Conservation (phyloP, 2,113 vertebrate genomes). For the Diphyllodes magnificus region DNA sequence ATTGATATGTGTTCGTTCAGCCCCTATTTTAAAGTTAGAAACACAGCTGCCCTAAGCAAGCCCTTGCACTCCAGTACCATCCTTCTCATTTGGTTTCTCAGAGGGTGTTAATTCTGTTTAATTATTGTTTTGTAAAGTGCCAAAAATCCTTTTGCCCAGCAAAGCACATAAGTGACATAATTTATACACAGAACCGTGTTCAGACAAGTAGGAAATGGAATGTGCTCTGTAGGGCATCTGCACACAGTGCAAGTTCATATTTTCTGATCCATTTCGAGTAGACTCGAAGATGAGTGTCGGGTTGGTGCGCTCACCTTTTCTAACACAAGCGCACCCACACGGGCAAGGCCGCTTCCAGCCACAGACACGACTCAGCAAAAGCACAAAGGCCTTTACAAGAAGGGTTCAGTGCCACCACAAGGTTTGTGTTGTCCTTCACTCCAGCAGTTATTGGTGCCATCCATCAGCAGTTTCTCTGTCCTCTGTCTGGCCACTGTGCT, state of each 20-base stretch:
- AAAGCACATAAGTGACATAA: background rate
- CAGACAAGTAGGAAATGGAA: background rate
- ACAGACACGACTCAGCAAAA: background rate
- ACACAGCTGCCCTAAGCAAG: background rate
- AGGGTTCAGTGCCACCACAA: background rate
- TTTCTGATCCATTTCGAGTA: background rate
- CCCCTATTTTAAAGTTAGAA: background rate
- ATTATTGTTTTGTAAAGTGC: background rate
- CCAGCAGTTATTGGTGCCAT: background rate
- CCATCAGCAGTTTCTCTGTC: background rate
- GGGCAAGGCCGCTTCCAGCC: background rate
- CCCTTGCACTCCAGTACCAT: background rate
- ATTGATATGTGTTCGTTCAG: background rate
- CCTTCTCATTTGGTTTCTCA: background rate
- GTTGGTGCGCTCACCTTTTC: background rate
- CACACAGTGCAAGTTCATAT: accelerated
- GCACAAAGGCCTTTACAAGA: background rate
- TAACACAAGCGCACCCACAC: background rate
- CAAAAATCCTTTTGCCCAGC: background rate
- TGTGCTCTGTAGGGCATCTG: background rate
- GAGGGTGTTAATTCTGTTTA: background rate
- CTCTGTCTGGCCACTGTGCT: background rate
- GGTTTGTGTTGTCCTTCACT: background rate
- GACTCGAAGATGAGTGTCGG: background rate
- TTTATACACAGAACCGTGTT: background rate